These are phyloP conservation scores for Atopsyche davidsoni DNA, from an alignment of 1,140 invertebrate genomes.

Conservation along the genomic window DNA sequence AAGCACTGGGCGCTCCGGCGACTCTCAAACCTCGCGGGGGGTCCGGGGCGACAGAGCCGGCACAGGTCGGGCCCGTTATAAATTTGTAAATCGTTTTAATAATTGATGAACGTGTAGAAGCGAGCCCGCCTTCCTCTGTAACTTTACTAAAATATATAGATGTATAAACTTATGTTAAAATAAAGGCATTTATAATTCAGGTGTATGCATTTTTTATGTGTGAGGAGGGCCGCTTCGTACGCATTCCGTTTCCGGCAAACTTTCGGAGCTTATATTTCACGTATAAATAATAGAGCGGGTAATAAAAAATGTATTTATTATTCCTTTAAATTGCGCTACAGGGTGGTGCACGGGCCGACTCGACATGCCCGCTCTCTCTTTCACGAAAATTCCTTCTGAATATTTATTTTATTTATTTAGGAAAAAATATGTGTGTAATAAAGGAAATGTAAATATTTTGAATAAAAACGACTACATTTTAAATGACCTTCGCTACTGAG, in stretches of 20 bases:
- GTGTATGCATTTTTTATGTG: slow-evolving; percentile 20
- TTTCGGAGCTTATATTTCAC: no score
- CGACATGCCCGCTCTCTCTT: no score
- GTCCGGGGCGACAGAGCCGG: slow-evolving; percentile 14
- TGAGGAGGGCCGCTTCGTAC: slow-evolving; percentile 1
- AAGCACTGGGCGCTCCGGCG: background rate
- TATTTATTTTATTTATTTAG: no score
- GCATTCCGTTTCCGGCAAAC: slow-evolving; percentile 5
- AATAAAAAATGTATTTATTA: no score
- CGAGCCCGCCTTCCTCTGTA: slow-evolving; percentile 16
- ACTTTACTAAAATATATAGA: slow-evolving; percentile 24
- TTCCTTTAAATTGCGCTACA: no score
- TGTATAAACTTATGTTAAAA: slow-evolving; percentile 24
- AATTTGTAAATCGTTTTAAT: slow-evolving; percentile 28
- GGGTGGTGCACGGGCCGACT: no score
- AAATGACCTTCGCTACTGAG: no score
- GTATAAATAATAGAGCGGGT: no score
- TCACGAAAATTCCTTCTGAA: no score
- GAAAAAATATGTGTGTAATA: no score
- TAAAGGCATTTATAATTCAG: slow-evolving; percentile 22
- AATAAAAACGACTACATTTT: no score
- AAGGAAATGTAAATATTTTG: no score
- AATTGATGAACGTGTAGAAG: slow-evolving; percentile 21
- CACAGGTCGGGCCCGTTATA: slow-evolving; percentile 16
- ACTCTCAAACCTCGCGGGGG: background rate